Conservation (phyloP, 2,797 vertebrate species). For the Parotocinclus haroldoi region DNA sequence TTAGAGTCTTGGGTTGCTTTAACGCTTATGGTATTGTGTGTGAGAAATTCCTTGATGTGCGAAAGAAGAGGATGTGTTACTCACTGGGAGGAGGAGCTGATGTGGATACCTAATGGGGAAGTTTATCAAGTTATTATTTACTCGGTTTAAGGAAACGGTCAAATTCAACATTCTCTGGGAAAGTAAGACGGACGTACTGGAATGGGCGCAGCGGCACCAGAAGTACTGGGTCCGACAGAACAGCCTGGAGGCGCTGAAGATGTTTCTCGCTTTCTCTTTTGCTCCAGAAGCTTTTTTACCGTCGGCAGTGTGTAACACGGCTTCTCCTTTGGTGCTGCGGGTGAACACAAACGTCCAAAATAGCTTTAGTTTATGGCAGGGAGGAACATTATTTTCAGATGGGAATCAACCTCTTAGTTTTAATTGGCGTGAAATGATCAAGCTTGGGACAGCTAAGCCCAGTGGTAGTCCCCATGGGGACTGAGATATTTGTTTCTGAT, state of each 20-base stretch:
- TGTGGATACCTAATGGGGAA: constrained; percentile 53
- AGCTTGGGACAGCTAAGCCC: too few species aligned
- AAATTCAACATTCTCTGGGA: background rate
- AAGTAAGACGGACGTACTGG: constrained; percentile 60
- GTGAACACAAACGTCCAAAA: constrained; percentile 8
- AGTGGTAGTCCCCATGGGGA: too few species aligned
- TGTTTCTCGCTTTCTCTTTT: constrained; percentile 81
- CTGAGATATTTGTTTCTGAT: too few species aligned
- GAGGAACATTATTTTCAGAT: too few species aligned
- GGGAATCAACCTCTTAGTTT: too few species aligned
- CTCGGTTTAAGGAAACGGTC: background rate
- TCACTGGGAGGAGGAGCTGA: constrained; percentile 64
- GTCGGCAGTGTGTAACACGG: constrained; percentile 82
- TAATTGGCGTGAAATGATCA: too few species aligned
- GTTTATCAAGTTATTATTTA: background rate
- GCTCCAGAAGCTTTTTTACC: constrained; percentile 87
- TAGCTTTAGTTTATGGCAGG: too few species aligned
- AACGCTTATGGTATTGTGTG: background rate
- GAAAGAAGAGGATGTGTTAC: constrained; percentile 20
- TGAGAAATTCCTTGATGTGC: background rate
- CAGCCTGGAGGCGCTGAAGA: constrained; percentile 56
- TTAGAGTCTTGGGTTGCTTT: background rate
- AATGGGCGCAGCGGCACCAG: constrained; percentile 52
- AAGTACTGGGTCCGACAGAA: constrained; percentile 53
- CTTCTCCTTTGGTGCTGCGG: constrained; percentile 78